phyloP scores from a whole-genome alignment of 1,140 invertebrate species.

The Ylistrum balloti region DNA sequence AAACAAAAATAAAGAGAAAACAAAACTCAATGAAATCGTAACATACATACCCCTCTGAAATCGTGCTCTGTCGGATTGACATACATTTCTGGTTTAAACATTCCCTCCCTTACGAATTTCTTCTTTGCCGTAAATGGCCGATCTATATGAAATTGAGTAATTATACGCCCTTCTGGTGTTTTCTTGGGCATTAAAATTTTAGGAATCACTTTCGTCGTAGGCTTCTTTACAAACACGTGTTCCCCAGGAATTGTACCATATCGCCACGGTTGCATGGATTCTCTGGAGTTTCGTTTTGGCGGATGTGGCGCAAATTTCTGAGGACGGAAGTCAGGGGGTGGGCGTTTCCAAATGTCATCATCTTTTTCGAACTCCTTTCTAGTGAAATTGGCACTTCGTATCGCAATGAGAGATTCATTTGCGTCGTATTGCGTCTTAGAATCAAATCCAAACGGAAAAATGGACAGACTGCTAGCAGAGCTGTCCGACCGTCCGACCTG shows the following conservation, averaged over 20 bases:
- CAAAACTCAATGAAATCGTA: neutral
- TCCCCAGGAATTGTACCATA: slow-evolving; percentile 77
- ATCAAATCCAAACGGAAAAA: slow-evolving; percentile 77
- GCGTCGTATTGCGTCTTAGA: slow-evolving; percentile 79
- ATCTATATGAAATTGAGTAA: slow-evolving; percentile 73
- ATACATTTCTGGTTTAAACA: slow-evolving; percentile 71
- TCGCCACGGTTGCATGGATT: slow-evolving; percentile 78
- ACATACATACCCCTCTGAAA: slow-evolving; percentile 77
- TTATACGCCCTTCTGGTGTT: slow-evolving; percentile 59
- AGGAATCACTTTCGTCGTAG: slow-evolving; percentile 64
- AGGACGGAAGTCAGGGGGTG: slow-evolving; percentile 79
- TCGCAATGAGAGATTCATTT: slow-evolving; percentile 73
- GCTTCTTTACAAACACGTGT: slow-evolving; percentile 66
- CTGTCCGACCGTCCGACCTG: slow-evolving; percentile 46
- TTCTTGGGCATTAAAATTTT: slow-evolving; percentile 65
- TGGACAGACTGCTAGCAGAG: slow-evolving; percentile 63
- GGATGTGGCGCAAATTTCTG: slow-evolving; percentile 78
- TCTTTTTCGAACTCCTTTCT: slow-evolving; percentile 61
- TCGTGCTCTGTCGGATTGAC: slow-evolving; percentile 76
- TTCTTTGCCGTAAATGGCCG: slow-evolving; percentile 79
- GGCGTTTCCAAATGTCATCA: slow-evolving; percentile 78
- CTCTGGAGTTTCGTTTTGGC: slow-evolving; percentile 77
- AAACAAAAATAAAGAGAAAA: neutral
- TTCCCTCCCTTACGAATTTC: slow-evolving; percentile 74
- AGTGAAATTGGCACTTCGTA: slow-evolving; percentile 73